Conservation (phyloP, 2,113 vertebrate species). For the Cyprinodon brontotheroides region DNA sequence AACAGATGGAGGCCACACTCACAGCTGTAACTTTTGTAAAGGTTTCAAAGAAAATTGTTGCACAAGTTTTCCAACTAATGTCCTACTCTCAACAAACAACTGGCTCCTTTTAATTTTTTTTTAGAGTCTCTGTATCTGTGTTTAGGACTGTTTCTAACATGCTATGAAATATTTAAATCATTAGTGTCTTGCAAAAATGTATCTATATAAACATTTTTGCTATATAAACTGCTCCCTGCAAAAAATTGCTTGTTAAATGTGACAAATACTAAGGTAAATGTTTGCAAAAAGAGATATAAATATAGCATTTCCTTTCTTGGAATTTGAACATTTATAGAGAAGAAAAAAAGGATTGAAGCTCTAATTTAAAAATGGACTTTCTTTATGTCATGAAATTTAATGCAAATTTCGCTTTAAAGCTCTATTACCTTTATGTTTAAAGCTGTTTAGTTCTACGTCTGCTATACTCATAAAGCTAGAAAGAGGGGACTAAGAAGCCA, state of each 20-base stretch:
- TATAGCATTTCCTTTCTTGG: not conserved
- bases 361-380: not conserved
- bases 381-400: not conserved
- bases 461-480: not conserved
- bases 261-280: not conserved
- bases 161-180: not conserved
- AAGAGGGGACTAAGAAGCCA: not conserved
- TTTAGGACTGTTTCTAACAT: not conserved
- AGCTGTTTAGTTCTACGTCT: not conserved
- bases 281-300: not conserved
- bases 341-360: not conserved
- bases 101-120: not conserved
- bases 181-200: not conserved
- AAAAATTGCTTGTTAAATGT: no score
- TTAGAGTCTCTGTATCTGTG: not conserved
- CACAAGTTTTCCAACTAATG: slow-evolving; percentile 1
- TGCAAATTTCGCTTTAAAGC: not conserved
- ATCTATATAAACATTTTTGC: not conserved
- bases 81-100: not conserved
- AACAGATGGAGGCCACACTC: not conserved
- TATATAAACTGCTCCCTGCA: no score
- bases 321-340: not conserved
- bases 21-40: slow-evolving; percentile 1
- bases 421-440: not conserved
- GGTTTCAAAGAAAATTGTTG: not conserved